Percentiles rank a stretch among this genome's conserved stretches.
Conservation (phyloP, 1,140 invertebrate species). For the Aphelinus atriplicis region DNA sequence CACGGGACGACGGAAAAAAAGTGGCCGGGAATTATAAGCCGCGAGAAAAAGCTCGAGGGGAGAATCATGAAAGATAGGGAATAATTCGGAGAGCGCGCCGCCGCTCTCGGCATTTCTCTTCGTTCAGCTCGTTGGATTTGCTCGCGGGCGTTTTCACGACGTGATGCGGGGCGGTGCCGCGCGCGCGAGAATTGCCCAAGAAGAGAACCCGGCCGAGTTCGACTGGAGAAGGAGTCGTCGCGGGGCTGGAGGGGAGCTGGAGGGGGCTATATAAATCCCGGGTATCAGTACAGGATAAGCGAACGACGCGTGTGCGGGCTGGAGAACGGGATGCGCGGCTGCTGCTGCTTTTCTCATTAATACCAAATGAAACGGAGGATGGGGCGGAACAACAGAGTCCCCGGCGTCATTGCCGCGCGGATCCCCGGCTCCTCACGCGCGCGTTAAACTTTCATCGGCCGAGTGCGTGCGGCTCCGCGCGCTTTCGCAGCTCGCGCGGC, state of each 20-base stretch:
- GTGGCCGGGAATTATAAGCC: too few species aligned
- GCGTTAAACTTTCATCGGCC: conserved; percentile 15
- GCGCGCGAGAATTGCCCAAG: too few species aligned
- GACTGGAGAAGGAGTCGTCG: too few species aligned
- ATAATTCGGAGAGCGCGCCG: too few species aligned
- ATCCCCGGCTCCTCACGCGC: neutral
- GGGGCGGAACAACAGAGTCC: conserved; percentile 15
- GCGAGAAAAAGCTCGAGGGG: neutral
- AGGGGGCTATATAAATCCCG: neutral
- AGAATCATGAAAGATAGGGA: too few species aligned
- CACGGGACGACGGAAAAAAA: too few species aligned
- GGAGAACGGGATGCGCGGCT: conserved; percentile 5
- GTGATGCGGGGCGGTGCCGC: too few species aligned
- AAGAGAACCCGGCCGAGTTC: too few species aligned
- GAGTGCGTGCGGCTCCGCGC: neutral
- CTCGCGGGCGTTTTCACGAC: neutral
- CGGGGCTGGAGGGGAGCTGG: neutral
- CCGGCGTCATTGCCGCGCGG: neutral
- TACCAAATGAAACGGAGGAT: conserved; percentile 29
- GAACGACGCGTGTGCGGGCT: neutral
- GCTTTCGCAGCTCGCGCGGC: neutral
- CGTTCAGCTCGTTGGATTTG: neutral
- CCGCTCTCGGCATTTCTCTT: neutral
- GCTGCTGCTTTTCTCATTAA: conserved; percentile 24
- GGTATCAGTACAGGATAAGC: neutral